phyloP scores from a whole-genome alignment of 2,888 invertebrate species.

The Synergus itoensis region DNA sequence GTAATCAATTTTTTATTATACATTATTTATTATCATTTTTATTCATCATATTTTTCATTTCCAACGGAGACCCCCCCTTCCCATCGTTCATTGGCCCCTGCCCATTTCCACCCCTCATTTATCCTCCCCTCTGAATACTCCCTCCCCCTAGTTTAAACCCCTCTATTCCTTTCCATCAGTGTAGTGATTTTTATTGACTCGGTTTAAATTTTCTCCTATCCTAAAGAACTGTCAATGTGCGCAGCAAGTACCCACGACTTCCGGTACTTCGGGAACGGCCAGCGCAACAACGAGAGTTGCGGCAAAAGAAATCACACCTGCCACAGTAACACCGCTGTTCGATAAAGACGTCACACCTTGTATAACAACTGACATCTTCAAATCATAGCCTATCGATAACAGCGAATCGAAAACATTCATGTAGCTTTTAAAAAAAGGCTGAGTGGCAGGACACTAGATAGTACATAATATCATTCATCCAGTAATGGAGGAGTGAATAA shows the following conservation, averaged over 20 bases:
- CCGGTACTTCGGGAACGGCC: slow-evolving; percentile 61
- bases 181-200: background rate
- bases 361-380: slow-evolving; percentile 68
- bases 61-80: no score
- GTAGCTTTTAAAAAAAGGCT: slow-evolving; percentile 20
- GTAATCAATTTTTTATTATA: slow-evolving; percentile 55
- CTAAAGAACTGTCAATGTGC: slow-evolving; percentile 43
- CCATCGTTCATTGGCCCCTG: no score
- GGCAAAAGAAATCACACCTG: slow-evolving; percentile 55
- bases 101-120: no score
- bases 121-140: no score
- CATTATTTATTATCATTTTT: background rate
- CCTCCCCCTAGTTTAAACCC: no score
- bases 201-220: background rate
- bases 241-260: slow-evolving; percentile 72
- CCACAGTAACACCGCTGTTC: slow-evolving; percentile 66
- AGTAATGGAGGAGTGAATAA: background rate
- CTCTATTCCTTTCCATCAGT: no score
- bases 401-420: slow-evolving; percentile 37
- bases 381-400: slow-evolving; percentile 61
- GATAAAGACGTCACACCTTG: slow-evolving; percentile 67
- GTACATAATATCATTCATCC: background rate
- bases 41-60: no score
- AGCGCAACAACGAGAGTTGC: slow-evolving; percentile 57
- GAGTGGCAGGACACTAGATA: slow-evolving; percentile 2